Evolutionary conservation across 2,113 vertebrate species (phyloP).

Genomic region (Hemiscyllium ocellatum): DNA sequence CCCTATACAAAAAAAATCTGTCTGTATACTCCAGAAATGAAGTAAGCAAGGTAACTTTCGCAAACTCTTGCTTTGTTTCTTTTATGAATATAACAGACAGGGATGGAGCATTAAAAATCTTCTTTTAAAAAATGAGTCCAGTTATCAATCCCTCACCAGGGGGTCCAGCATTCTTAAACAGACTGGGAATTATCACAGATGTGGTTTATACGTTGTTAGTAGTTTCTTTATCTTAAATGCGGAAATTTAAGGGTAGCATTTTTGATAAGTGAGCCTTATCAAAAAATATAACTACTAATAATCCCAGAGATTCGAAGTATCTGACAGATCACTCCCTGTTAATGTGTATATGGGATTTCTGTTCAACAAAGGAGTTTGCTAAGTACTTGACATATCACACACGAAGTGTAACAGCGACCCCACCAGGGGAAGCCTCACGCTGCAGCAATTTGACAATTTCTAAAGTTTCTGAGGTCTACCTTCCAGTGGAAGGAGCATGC

Average conservation of each 20-base stretch:
- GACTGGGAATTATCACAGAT: not conserved
- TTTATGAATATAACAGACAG: too few relatives aligned
- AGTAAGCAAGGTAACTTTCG: too few relatives aligned
- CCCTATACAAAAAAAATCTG: not conserved
- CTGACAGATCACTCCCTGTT: not conserved
- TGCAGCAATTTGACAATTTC: not conserved
- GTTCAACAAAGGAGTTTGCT: not conserved
- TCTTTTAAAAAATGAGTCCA: not conserved
- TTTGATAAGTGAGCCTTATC: not conserved
- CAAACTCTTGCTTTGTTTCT: too few relatives aligned
- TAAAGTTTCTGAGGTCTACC: not conserved
- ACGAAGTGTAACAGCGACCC: not conserved
- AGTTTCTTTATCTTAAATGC: not conserved
- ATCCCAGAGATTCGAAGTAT: not conserved
- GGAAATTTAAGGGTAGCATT: not conserved
- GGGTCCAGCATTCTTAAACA: not conserved
- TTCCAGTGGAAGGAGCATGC: not conserved
- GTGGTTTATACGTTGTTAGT: too few relatives aligned
- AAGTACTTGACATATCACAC: not conserved
- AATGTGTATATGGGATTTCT: not conserved
- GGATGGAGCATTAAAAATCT: not conserved
- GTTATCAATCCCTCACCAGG: not conserved
- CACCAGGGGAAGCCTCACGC: not conserved
- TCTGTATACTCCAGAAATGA: not conserved
- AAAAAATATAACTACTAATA: not conserved